A percentile compares a stretch with the other conserved stretches of the same genome.
Evolutionary conservation across 2,797 vertebrate species (phyloP).

Genomic region (Mormyrops attenuatus): DNA sequence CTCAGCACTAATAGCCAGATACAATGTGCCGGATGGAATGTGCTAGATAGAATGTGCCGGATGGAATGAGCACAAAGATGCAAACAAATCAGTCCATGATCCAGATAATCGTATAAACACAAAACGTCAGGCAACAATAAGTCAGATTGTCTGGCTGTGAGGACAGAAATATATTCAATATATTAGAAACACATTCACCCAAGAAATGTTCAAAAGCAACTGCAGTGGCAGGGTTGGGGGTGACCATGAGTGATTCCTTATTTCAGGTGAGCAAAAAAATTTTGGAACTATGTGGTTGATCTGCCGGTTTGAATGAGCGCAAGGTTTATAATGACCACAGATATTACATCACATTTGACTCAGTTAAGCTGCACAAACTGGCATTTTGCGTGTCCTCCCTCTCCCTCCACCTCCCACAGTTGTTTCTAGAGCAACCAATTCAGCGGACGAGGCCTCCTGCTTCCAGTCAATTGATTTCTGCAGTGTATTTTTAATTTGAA

Average conservation of each 20-base stretch:
- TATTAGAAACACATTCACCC: not conserved
- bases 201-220: not conserved
- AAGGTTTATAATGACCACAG: not conserved
- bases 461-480: not conserved
- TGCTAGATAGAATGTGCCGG: not conserved
- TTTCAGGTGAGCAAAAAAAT: not conserved
- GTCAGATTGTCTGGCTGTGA: not conserved
- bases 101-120: not conserved
- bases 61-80: not conserved
- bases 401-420: conserved; percentile 20
- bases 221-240: not conserved
- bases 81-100: not conserved
- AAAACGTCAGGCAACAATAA: not conserved
- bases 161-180: not conserved
- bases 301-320: not conserved
- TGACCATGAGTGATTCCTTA: not conserved
- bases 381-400: not conserved
- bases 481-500: conserved; percentile 15
- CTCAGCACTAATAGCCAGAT: not conserved
- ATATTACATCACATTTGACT: not conserved
- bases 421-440: conserved; percentile 34
- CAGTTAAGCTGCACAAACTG: conserved; percentile 12
- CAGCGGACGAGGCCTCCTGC: not conserved
- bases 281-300: not conserved
- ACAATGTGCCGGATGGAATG: not conserved